Evolutionary conservation across 2,888 invertebrate genomes (phyloP).

Genomic region (Drosophila maculinotata): DNA sequence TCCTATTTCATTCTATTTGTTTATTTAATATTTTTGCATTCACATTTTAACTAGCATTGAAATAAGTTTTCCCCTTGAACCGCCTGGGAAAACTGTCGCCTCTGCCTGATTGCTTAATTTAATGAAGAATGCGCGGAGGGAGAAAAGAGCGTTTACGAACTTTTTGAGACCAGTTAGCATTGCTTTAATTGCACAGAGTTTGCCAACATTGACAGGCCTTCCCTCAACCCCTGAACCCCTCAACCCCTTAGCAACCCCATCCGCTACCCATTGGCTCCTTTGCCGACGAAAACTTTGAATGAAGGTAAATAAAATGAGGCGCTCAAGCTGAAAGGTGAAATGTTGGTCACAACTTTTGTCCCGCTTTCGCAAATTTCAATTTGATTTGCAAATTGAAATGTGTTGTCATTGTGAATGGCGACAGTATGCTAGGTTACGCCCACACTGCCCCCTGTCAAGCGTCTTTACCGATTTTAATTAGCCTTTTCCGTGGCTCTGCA

Average conservation of each 20-base stretch:
- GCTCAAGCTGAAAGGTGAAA: constrained; percentile 40
- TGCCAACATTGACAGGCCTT: constrained; percentile 24
- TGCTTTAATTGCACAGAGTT: constrained; percentile 59
- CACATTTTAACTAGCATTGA: constrained; percentile 1
- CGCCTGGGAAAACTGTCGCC: constrained; percentile 16
- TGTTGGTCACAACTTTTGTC: constrained; percentile 29
- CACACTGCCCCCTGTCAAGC: background rate
- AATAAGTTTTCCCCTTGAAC: background rate
- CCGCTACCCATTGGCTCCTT: background rate
- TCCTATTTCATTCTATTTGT: background rate
- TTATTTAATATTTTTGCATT: background rate
- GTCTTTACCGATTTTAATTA: constrained; percentile 54
- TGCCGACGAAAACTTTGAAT: constrained; percentile 23
- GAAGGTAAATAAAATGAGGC: constrained; percentile 44
- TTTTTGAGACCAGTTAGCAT: constrained; percentile 44
- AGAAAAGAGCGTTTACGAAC: constrained; percentile 27
- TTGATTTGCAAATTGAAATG: constrained; percentile 76
- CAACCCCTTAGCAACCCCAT: background rate
- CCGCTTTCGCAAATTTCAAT: constrained; percentile 36
- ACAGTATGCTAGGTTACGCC: background rate
- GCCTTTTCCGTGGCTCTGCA: constrained; percentile 23
- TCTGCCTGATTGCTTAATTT: constrained; percentile 59
- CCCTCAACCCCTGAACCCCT: background rate
- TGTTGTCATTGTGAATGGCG: constrained; percentile 24
- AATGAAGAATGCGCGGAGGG: constrained; percentile 27